Evolutionary conservation across 1,140 invertebrate species (phyloP), one percentile per base, ranked within the genome.

Genomic region (Phenacoccus solenopsis): DNA sequence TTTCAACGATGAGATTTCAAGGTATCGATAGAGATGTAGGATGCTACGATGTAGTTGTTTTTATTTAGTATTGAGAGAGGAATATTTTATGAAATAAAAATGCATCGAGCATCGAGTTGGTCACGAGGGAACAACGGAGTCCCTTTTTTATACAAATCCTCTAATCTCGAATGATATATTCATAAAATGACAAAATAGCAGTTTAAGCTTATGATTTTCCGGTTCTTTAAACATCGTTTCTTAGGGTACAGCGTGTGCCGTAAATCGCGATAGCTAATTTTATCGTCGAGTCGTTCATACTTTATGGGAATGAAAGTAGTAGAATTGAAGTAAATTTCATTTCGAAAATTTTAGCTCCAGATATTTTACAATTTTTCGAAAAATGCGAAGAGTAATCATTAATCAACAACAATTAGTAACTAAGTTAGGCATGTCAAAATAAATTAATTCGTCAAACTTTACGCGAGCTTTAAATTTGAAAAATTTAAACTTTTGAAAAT

Each of bases 171-270:
- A 64, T 64, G 59, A 64, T 64, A 64, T 64, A 64, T 64, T 64
- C 59, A 27, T 64, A 64, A 64, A 64, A 64, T 64, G 59, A 64
- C 59, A 64, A 64, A 64, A 64, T 64, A 64, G 59, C 59, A 64
- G 59, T 64, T 64, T 64, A 64, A 27, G 59, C 21, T 64, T 64
- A 27, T 27, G 59, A 64, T 64, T 64, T 64, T 64, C 59, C 59
- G 59, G 22, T 25, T 64, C 59, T 64, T 64, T 64, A 16, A 64
- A 27, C 25, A 64, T 64, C 59, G 9, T 64, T 64, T 64, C 59
- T 25, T 64, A 9, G 25, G 22, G 20, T 27, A 64, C 59, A 64
- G 59, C 25, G 59, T 27, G 25, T 24, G 59, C 25, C 12, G 12
- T 1, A 64, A 64, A 64, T 64, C 59, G 59, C 25, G 59, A 10